Evolutionary conservation across 2,113 vertebrate genomes (phyloP).

Genomic region (Oceanodroma tethys): DNA sequence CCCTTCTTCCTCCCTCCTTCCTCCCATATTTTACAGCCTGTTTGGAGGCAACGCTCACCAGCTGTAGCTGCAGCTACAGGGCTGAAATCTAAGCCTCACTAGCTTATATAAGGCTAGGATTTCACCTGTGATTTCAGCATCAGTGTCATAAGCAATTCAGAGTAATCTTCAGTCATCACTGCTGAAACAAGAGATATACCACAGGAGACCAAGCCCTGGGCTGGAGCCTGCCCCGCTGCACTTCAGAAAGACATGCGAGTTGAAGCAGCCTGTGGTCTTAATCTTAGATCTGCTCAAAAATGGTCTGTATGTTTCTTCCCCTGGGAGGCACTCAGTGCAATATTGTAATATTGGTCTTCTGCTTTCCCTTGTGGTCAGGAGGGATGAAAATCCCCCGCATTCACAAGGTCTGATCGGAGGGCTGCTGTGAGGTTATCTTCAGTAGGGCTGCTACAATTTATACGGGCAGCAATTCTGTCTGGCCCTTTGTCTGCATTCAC

Average conservation of each 20-base stretch:
- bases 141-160: not conserved
- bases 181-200: not conserved
- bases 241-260: rapidly evolving
- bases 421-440: not conserved
- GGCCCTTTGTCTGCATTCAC: not conserved
- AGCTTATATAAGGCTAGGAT: not conserved
- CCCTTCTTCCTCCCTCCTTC: not conserved
- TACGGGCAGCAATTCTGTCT: not conserved
- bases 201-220: not conserved
- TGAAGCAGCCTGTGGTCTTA: not conserved
- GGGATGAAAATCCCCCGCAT: not conserved
- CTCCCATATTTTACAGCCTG: not conserved
- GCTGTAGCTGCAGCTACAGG: not conserved
- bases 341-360: not conserved
- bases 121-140: not conserved
- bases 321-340: not conserved
- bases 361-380: not conserved
- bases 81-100: not conserved
- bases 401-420: not conserved
- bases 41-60: not conserved
- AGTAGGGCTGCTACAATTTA: not conserved
- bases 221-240: not conserved
- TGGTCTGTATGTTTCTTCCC: not conserved
- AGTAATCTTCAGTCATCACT: not conserved
- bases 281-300: not conserved